Evolutionary conservation across 2,797 vertebrate species (phyloP), one percentile per base, ranked within the genome.

Genomic region (Sebastes wilsoni): DNA sequence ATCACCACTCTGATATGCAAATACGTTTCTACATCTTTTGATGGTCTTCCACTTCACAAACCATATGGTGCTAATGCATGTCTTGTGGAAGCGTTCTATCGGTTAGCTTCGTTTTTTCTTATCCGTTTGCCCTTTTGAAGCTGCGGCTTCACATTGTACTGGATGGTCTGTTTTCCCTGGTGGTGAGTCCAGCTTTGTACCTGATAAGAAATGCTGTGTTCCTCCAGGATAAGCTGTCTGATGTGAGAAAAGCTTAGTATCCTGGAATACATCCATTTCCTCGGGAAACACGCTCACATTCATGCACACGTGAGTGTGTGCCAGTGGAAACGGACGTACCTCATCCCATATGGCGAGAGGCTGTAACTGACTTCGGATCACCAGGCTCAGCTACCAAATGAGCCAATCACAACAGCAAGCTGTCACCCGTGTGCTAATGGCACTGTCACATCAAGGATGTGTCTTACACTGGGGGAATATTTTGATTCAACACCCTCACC

Each of bases 171-270:
- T 89, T 91, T 87, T 86, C 88, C 91, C 88, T 81, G 76, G 84
- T 79, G 92, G 87, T 83, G 80, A 79, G 74, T 90, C 86, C 46
- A 83, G 82, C 78, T 91, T 79, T 86, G 81, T 79, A 86, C 86
- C 88, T 88, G 92, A 94, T 91, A 92, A 91, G 89, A 91, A 81
- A 84, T 66, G 71, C 78, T 81, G 82, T 74, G 62, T 85, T 93
- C 80, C 88, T 88, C 83, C 67, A 84, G 89, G 86, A 87, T 82
- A 89, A 90, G 84, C 85, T 82, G 87, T 81, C 82, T 89, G 87
- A 90, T 86, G 87, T 89, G 88, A 85, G 85, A 87, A 89, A 89
- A 87, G 87, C 88, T 88, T 82, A 75, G 49, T 71, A 67, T 77
- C 65, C 82, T 60, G 65, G 83, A 88, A 90, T 83, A 72, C 75